phyloP scores from a whole-genome alignment of 1,140 invertebrate species.

The Drosophila hydei region DNA sequence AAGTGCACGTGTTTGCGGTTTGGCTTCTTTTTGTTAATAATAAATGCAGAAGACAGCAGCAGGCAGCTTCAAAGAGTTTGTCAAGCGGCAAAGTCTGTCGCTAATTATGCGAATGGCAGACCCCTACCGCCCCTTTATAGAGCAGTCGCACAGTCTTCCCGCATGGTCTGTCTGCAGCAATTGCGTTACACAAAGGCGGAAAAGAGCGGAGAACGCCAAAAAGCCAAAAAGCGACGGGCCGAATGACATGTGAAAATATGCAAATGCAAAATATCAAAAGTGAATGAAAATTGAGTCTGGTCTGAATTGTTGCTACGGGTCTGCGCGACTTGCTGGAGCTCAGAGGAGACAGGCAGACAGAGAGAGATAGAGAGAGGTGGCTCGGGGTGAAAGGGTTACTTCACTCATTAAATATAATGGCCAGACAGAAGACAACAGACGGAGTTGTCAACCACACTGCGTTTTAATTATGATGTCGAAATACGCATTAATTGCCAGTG shows the following conservation, averaged over 20 bases:
- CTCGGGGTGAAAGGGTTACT: conserved; percentile 13
- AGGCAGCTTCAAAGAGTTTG: conserved; percentile 78
- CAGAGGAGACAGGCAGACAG: neutral
- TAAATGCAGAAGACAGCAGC: conserved; percentile 31
- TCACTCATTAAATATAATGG: conserved; percentile 76
- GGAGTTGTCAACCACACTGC: conserved; percentile 61
- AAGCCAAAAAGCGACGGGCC: conserved; percentile 58
- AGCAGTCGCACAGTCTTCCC: conserved; percentile 32
- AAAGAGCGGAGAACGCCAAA: conserved; percentile 61
- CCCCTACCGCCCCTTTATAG: conserved; percentile 6
- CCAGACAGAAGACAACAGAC: conserved; percentile 65
- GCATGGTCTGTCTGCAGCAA: conserved; percentile 58
- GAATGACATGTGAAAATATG: conserved; percentile 82
- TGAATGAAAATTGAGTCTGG: conserved; percentile 71
- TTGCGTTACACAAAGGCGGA: conserved; percentile 69
- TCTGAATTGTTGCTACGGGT: conserved; percentile 42
- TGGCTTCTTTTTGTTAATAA: conserved; percentile 15
- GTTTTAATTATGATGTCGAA: conserved; percentile 82
- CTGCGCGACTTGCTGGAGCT: conserved; percentile 8
- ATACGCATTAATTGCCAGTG: conserved; percentile 77
- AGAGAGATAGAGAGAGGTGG: no score
- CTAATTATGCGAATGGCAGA: conserved; percentile 68
- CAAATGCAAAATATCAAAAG: conserved; percentile 76
- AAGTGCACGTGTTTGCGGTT: conserved; percentile 51
- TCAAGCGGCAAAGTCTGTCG: conserved; percentile 77